These are phyloP conservation scores for Listronotus oregonensis DNA, from an alignment of 1,140 invertebrate genomes.

Conservation along the genomic window DNA sequence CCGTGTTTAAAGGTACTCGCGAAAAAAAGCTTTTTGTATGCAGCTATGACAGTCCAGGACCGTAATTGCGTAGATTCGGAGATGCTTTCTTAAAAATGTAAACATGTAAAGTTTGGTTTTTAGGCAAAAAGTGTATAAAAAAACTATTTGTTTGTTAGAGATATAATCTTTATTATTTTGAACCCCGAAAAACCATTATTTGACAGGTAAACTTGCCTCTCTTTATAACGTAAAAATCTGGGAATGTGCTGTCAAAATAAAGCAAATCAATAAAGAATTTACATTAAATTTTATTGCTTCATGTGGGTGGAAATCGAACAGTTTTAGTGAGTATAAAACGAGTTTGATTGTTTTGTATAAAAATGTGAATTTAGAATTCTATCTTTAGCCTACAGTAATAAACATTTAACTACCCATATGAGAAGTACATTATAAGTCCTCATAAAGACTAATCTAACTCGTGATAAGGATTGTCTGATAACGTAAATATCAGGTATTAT, in stretches of 20 bases:
- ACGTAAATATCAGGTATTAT: constrained; percentile 9
- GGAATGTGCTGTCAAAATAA: constrained; percentile 1
- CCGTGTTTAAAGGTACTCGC: no score
- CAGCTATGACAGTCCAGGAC: no score
- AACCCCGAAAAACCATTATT: not conserved
- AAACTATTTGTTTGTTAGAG: no score
- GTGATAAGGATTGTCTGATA: not conserved
- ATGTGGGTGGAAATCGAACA: constrained; percentile 9
- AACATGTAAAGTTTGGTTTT: no score
- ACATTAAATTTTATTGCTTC: constrained; percentile 1
- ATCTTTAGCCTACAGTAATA: not conserved
- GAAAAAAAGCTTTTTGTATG: no score
- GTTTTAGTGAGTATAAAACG: constrained; percentile 5
- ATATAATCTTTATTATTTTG: no score
- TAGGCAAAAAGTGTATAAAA: no score
- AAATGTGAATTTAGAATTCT: not conserved
- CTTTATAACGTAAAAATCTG: not conserved
- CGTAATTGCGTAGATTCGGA: no score
- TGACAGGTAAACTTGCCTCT: not conserved
- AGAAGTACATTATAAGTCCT: not conserved
- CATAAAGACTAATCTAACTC: not conserved
- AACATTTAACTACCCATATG: not conserved
- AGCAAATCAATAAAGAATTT: constrained; percentile 7
- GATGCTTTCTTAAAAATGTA: no score
- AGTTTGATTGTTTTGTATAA: constrained; percentile 1